Percentiles rank a stretch among this genome's conserved stretches.
These are phyloP conservation scores for Catocala sponsa DNA, from an alignment of 2,888 invertebrate genomes.

Conservation along the genomic window DNA sequence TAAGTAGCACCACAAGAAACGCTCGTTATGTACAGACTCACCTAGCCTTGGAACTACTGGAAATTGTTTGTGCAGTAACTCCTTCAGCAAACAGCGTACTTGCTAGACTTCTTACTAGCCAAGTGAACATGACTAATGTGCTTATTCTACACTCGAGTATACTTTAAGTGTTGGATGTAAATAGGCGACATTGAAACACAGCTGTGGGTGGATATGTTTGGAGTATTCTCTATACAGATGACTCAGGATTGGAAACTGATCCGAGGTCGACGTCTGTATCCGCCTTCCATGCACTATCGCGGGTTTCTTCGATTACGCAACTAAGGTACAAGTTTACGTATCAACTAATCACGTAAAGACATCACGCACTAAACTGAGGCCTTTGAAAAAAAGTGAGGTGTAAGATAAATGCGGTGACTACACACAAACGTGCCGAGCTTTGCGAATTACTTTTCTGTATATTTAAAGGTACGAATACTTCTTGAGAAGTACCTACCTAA, in stretches of 20 bases:
- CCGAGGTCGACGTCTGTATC: constrained; percentile 74
- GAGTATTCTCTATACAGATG: constrained; percentile 59
- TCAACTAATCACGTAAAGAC: constrained; percentile 41
- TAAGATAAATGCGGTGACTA: constrained; percentile 43
- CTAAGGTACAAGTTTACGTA: constrained; percentile 15
- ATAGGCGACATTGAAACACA: constrained; percentile 52
- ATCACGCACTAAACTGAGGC: constrained; percentile 47
- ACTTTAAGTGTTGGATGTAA: constrained; percentile 19
- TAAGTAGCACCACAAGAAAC: constrained; percentile 3
- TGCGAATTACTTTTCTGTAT: constrained; percentile 37
- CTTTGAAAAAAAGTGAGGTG: constrained; percentile 44
- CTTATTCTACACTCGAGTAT: constrained; percentile 34
- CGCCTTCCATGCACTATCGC: constrained; percentile 62
- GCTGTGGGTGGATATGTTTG: constrained; percentile 62
- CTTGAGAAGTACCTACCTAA: constrained; percentile 9
- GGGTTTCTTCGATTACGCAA: constrained; percentile 58
- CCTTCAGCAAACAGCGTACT: not conserved
- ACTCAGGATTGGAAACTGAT: constrained; percentile 72
- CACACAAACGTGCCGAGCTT: constrained; percentile 41
- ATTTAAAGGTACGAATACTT: constrained; percentile 33
- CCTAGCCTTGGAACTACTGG: not conserved
- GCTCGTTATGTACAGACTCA: constrained; percentile 3
- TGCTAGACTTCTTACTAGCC: not conserved
- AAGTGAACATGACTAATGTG: not conserved
- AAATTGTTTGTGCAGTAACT: not conserved